Evolutionary conservation across 2,797 vertebrate species (phyloP).

Genomic region (Sylvilagus floridanus): DNA sequence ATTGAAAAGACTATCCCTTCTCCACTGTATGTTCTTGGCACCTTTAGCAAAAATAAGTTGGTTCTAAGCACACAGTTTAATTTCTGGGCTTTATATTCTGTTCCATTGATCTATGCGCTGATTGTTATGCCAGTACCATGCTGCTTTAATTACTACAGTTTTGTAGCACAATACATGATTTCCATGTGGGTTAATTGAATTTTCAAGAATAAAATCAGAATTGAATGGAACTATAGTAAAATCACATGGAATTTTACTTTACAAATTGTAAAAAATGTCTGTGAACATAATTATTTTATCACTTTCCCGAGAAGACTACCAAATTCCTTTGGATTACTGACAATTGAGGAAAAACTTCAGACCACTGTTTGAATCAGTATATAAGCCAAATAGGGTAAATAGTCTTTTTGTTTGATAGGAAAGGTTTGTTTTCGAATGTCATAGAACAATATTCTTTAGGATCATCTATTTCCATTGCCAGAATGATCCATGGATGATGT

Average conservation of each 20-base stretch:
- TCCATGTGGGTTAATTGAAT: background rate
- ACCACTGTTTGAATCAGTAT: background rate
- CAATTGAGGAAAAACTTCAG: too few relatives aligned
- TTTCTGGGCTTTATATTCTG: too few relatives aligned
- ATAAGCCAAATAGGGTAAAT: background rate
- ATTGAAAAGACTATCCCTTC: too few relatives aligned
- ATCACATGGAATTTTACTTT: background rate
- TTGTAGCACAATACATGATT: background rate
- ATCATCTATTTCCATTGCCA: background rate
- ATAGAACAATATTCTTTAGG: background rate
- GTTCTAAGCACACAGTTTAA: too few relatives aligned
- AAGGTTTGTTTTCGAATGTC: background rate
- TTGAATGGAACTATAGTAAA: background rate
- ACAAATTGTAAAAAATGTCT: background rate
- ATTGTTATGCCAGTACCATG: too few relatives aligned
- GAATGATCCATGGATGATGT: background rate
- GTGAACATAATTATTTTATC: background rate
- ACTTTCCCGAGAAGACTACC: background rate
- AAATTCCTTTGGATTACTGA: background rate
- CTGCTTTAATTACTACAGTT: too few relatives aligned
- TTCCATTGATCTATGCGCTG: too few relatives aligned
- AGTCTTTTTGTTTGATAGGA: background rate
- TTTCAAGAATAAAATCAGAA: background rate
- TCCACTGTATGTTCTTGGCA: too few relatives aligned
- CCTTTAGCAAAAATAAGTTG: too few relatives aligned